Base-by-base conservation (phyloP, 2,797 vertebrate genomes). In the Adelosebastes latens region DNA sequence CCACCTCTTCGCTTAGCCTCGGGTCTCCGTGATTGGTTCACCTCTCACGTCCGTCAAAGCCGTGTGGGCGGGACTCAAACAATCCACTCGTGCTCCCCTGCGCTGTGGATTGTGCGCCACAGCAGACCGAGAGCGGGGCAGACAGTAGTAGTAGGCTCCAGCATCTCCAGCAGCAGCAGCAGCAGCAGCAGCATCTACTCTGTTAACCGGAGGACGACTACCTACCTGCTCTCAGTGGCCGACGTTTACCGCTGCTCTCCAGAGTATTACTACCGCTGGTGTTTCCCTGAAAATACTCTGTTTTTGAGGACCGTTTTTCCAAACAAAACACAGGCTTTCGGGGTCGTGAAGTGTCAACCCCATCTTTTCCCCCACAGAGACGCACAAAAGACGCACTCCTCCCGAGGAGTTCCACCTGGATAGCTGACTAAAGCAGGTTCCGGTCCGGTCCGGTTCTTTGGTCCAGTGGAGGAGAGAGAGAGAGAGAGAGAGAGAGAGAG, bases 41-140 rank as follows among this genome's bases (percentile, higher is more conserved):
- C 39, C 12, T 22, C 11, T 39, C 74, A 2, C 20, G 92, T 90
- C 94, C 63, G 70, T 94, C 90, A 93, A 69, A 64, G 4, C 8
- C 0, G 55, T 25, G 74, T 89, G 84, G 94, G 94, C 92, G 93
- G 94, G 93, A 91, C 87, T 93, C 87, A 90, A 89, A 90, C 93
- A 90, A 85, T 92, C 81, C 85, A 88, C 92, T 92, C 93, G 90
- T 92, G 93, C 76, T 91, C 86, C 87, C 8, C 42, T 77, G 78
- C 60, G 65, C 89, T 72, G 86, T 84, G 88, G 85, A 88, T 79
- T 58, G 88, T 82, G 80, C 65, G 82, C 82, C 90, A 89, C 88
- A 90, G 88, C 89, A 85, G 89, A 88, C 25, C 75, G 31, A 59
- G 75, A 88, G 75, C 87, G 27, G 83, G 75, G 79, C 90, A 89